These are phyloP conservation scores for Nasonia oneida DNA, from an alignment of 2,888 invertebrate genomes.

Conservation along the genomic window DNA sequence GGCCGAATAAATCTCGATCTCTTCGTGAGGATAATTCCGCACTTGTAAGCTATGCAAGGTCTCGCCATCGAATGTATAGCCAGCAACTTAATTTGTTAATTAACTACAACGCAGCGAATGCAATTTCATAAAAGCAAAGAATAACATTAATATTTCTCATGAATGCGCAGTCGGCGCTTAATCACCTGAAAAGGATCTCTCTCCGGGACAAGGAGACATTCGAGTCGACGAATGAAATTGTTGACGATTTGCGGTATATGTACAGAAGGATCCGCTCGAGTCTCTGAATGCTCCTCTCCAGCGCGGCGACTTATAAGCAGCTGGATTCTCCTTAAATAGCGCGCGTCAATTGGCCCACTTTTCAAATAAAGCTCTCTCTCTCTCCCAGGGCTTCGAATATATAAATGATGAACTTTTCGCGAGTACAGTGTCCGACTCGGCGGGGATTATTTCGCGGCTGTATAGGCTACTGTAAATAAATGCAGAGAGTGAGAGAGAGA, in stretches of 20 bases:
- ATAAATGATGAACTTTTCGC: slow-evolving; percentile 7
- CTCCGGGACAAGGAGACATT: background rate
- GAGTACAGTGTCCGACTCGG: slow-evolving; percentile 1
- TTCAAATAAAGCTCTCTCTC: slow-evolving; percentile 1
- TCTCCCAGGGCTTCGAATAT: background rate
- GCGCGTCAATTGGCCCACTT: slow-evolving; percentile 32
- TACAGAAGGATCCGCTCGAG: slow-evolving; percentile 5
- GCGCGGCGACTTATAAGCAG: background rate
- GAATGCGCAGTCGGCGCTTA: background rate
- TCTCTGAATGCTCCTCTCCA: background rate
- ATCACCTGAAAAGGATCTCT: background rate
- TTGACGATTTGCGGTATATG: slow-evolving; percentile 13
- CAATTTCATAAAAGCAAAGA: slow-evolving; percentile 8
- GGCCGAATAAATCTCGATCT: background rate
- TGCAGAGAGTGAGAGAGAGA: background rate
- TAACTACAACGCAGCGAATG: background rate
- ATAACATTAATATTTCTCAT: slow-evolving; percentile 25
- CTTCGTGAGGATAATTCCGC: background rate
- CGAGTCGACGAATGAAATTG: slow-evolving; percentile 12
- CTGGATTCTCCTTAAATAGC: slow-evolving; percentile 20
- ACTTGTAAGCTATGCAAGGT: background rate
- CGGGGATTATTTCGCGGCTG: slow-evolving; percentile 23
- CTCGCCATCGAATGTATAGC: background rate
- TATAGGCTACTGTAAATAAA: background rate
- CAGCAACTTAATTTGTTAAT: slow-evolving; percentile 19